Evolutionary conservation across 2,113 vertebrate genomes (phyloP), one percentile per base, ranked within the genome.

Genomic region (Pachypanchax playfairii): DNA sequence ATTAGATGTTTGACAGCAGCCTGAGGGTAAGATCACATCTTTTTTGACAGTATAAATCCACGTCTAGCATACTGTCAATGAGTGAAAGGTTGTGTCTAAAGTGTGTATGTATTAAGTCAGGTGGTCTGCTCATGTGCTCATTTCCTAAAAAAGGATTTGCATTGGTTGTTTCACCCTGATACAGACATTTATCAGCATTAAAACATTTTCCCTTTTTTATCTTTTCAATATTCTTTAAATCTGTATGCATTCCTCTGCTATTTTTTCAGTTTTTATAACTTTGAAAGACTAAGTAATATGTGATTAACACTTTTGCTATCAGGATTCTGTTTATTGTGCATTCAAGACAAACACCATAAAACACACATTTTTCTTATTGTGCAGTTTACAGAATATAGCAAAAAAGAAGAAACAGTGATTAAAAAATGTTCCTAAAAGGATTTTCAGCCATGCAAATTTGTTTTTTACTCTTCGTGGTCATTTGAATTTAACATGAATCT

Each of bases 231-330:
- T 14, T 44, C 42, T 13, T 41, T 62, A 42, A 46, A 28, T 20
- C 39, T 6, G 33, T 25, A 44, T 3, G 9, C 15, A 22, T 29
- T 24, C 18, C 6, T 12, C 11, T 22, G 3, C 12, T 52, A 18
- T 33, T 61, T 5, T 20, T 57, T 12, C 29, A 31, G 2, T 2
- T 35, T 50, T 57, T 54, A 20, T 60, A 21, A 53, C 46, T 49
- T 24, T 62, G 21, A 42, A 49, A 73, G 28, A 65, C 50, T 61
- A 13, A 42, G 36, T 55, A 44, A 51, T 17, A 61, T 51, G 17
- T 76, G 68, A 77, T 81, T 73, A 84, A 82, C 75, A 74, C 17
- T 33, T 56, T n/a, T 47, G 22, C 62, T 57, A 26, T 61, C 61
- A 22, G 47, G 8, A n/a, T 63, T 62, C 46, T 41, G 42, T 65